Evolutionary conservation across 2,888 invertebrate species (phyloP), one percentile per base, ranked within the genome.

Genomic region (Harmothoe impar): DNA sequence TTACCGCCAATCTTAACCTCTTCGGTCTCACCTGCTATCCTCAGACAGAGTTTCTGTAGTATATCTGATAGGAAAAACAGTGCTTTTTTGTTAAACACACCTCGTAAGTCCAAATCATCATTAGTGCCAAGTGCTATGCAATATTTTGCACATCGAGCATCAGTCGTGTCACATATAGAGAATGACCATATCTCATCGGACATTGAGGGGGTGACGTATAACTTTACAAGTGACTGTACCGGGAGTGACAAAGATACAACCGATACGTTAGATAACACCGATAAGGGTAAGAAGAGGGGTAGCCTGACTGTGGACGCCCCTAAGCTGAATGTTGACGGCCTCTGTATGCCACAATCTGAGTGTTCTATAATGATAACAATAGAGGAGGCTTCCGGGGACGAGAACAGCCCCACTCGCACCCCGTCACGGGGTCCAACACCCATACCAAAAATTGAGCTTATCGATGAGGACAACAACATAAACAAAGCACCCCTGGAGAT

Each of bases 331-430:
- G 43, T 3, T 7, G 43, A 43, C 43, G 43, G 43, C 10, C 43
- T 10, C 10, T 43, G 43, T 62, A 7, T 23, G 7, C 77, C 77
- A 43, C 35, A 43, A 81, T 52, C 51, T 1, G 86, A 86, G 7
- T 86, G 86, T 20, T 86, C 86, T 31, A 54, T 86, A 31, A 86
- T 86, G 86, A 86, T 86, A 51, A 86, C 86, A 0, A 86, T 86
- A 52, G 86, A 86, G 29, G 86, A 86, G 23, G 86, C 86, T 10
- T 86, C 86, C 7, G 86, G 86, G 10, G 86, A 86, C 23, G 86
- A 86, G 56, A 56, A 20, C 29, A 54, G 54, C 86, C 52, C 86
- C 10, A 54, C 52, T 12, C 20, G 33, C 0, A 86, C 31, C 15
- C 86, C 54, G 7, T 25, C 17, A 17, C 52, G 29, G 52, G 86